phyloP scores from a whole-genome alignment of 2,888 invertebrate genomes.

The Andrena trimmerana region DNA sequence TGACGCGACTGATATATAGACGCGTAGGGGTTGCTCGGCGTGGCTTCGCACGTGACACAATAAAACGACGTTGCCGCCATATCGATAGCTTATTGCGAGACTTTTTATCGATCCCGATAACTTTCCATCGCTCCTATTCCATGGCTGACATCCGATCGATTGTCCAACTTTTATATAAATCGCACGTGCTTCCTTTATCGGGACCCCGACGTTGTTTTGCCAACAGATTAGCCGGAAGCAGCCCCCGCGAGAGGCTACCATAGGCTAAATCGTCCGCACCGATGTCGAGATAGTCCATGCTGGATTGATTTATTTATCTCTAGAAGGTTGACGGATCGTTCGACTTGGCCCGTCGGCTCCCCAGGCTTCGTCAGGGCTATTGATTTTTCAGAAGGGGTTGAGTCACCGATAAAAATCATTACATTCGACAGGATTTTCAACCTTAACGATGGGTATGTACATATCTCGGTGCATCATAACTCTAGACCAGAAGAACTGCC shows the following conservation, averaged over 20 bases:
- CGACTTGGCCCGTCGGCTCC: neutral
- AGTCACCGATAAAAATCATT: neutral
- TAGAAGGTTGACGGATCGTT: neutral
- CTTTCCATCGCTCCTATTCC: conserved; percentile 59
- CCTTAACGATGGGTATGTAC: no score
- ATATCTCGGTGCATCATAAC: no score
- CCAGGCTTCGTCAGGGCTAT: neutral
- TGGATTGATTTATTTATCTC: conserved; percentile 58
- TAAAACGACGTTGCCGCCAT: conserved; percentile 76
- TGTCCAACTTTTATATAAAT: conserved; percentile 70
- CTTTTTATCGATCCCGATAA: conserved; percentile 80
- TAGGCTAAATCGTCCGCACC: conserved; percentile 25
- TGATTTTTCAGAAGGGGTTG: conserved; percentile 6
- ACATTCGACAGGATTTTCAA: neutral
- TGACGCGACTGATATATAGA: conserved; percentile 83
- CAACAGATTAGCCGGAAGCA: conserved; percentile 69
- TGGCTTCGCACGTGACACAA: conserved; percentile 84
- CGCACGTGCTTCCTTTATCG: conserved; percentile 65
- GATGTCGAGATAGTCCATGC: conserved; percentile 35
- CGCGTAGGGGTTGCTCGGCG: conserved; percentile 59
- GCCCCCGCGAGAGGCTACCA: conserved; percentile 30
- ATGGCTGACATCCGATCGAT: conserved; percentile 54
- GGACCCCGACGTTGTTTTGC: conserved; percentile 66
- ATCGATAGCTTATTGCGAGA: conserved; percentile 75
- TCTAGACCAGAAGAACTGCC: conserved; percentile 7